A percentile compares a stretch with the other conserved stretches of the same genome.
Evolutionary conservation across 2,113 vertebrate genomes (phyloP).

Genomic region (Macquaria australasica): DNA sequence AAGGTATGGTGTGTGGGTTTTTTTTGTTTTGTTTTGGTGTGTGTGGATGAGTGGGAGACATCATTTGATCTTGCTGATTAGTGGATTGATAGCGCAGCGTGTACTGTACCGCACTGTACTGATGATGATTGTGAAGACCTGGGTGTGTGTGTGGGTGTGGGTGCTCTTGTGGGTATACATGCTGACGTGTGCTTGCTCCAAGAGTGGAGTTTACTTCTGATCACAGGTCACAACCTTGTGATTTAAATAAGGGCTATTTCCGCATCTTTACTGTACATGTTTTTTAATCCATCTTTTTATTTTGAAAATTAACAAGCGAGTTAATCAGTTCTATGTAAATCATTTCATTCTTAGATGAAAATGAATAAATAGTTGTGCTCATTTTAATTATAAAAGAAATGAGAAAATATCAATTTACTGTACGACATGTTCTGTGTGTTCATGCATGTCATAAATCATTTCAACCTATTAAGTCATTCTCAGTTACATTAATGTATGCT

Average conservation of each 20-base stretch:
- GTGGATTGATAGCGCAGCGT: conserved; percentile 35
- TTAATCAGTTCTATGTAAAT: neutral
- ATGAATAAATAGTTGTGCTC: conserved; percentile 3
- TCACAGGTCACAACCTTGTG: conserved; percentile 78
- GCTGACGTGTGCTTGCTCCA: conserved; percentile 64
- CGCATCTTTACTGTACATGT: conserved; percentile 18
- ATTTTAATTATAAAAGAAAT: conserved; percentile 42
- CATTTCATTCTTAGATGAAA: conserved; percentile 12
- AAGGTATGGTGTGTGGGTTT: conserved; percentile 26
- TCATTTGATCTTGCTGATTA: conserved; percentile 53
- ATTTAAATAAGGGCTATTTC: conserved; percentile 83
- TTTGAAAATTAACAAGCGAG: neutral
- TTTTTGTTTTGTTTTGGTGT: neutral
- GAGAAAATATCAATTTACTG: conserved; percentile 46
- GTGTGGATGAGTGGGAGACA: conserved; percentile 33
- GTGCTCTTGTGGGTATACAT: conserved; percentile 3
- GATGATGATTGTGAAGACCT: conserved; percentile 20
- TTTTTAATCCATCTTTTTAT: conserved; percentile 24
- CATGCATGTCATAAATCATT: conserved; percentile 61
- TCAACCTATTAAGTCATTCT: conserved; percentile 46
- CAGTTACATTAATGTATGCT: conserved; percentile 35
- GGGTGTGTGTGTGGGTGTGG: neutral
- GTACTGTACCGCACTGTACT: conserved; percentile 27
- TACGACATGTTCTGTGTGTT: conserved; percentile 37
- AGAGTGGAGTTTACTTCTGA: conserved; percentile 79